Evolutionary conservation across 2,113 vertebrate species (phyloP).

Genomic region (Daphoenositta chrysoptera): DNA sequence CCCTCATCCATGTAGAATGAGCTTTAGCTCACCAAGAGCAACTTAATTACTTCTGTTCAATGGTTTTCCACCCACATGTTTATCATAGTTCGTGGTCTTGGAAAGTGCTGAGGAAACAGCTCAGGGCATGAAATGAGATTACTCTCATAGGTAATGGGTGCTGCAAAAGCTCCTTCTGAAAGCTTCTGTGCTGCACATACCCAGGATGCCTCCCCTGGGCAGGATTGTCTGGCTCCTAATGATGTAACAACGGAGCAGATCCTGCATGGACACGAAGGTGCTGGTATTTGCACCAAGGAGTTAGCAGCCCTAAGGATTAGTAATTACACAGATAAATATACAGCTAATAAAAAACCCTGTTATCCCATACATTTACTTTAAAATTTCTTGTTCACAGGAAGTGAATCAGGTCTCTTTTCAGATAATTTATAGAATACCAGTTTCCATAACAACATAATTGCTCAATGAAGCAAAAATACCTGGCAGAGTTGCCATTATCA

Average conservation of each 20-base stretch:
- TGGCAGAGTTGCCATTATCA: slow-evolving; percentile 7
- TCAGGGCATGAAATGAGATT: not conserved
- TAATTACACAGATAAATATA: not conserved
- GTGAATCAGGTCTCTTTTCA: not conserved
- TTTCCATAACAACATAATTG: slow-evolving; percentile 59
- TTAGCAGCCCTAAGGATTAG: not conserved
- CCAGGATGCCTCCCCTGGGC: not conserved
- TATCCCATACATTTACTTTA: not conserved
- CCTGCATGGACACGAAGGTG: not conserved
- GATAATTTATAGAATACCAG: slow-evolving; percentile 19
- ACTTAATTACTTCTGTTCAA: not conserved
- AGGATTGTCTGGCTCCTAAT: not conserved
- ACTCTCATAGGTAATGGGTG: not conserved
- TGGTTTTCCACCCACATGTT: not conserved
- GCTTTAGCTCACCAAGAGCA: not conserved
- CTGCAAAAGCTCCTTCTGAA: not conserved
- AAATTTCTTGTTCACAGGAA: slow-evolving; percentile 9
- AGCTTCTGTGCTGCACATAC: not conserved
- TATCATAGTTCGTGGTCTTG: not conserved
- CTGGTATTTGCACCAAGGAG: not conserved
- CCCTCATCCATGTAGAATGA: not conserved
- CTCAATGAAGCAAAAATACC: slow-evolving; percentile 39
- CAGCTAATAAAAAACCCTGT: not conserved
- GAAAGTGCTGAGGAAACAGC: not conserved
- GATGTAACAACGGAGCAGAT: not conserved